These are phyloP conservation scores for Amblyornis subalaris DNA, from an alignment of 2,113 vertebrate genomes.

Conservation along the genomic window DNA sequence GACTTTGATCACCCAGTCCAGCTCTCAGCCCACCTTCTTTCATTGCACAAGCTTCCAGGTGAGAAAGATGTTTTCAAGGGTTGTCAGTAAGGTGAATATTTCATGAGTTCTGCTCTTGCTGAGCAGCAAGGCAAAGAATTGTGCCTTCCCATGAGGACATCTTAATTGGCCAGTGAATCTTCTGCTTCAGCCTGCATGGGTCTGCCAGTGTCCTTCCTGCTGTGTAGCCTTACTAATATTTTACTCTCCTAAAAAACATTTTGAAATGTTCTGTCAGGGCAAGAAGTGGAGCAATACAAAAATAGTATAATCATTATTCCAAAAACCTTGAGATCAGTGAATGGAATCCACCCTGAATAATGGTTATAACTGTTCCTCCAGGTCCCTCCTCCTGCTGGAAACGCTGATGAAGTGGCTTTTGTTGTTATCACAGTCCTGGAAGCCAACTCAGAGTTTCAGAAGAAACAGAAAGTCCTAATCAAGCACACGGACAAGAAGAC, in stretches of 20 bases:
- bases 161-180: neutral
- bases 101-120: neutral
- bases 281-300: neutral
- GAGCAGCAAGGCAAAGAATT: neutral
- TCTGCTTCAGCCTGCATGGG: neutral
- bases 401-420: constrained; percentile 41
- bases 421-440: constrained; percentile 16
- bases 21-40: constrained; percentile 19
- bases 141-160: neutral
- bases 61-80: neutral
- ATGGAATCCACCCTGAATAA: neutral
- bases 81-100: neutral
- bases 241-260: neutral
- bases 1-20: constrained; percentile 2
- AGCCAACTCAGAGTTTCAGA: constrained; percentile 16
- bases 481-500: constrained; percentile 6
- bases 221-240: neutral
- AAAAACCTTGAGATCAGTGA: neutral
- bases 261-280: neutral
- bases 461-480: constrained; percentile 54
- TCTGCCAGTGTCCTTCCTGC: neutral
- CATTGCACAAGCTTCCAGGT: constrained; percentile 54
- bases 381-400: constrained; percentile 45
- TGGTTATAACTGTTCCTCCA: neutral
- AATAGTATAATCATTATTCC: neutral